phyloP scores from a whole-genome alignment of 2,888 invertebrate genomes.

The Trachelus stipa region DNA sequence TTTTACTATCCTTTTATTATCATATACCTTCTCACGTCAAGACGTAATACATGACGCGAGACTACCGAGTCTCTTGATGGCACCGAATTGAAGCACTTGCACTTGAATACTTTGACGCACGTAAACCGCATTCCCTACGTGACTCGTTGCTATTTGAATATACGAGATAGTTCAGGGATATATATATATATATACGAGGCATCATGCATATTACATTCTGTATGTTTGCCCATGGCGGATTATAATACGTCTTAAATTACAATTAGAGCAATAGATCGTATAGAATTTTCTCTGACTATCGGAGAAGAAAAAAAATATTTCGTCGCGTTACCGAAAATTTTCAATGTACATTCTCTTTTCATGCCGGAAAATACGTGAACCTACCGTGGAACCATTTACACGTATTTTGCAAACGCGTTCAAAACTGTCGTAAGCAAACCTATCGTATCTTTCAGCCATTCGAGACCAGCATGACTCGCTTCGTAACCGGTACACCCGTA shows the following conservation, averaged over 20 bases:
- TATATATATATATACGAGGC: neutral
- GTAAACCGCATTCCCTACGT: neutral
- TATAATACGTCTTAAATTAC: neutral
- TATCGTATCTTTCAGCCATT: neutral
- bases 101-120: neutral
- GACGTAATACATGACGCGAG: neutral
- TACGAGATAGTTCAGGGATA: neutral
- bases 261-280: neutral
- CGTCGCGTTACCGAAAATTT: neutral
- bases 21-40: neutral
- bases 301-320: neutral
- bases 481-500: neutral
- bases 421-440: neutral
- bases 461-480: neutral
- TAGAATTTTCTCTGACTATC: neutral
- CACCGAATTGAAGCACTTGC: neutral
- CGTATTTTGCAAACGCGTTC: neutral
- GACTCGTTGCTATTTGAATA: neutral
- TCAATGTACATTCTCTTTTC: neutral
- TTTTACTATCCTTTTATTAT: neutral
- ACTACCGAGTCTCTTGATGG: neutral
- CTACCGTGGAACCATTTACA: neutral
- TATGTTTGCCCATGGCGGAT: neutral
- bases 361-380: neutral
- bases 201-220: conserved; percentile 27